These are phyloP conservation scores for Hippopotamyrus pictus DNA, from an alignment of 2,797 vertebrate species.

Conservation along the genomic window DNA sequence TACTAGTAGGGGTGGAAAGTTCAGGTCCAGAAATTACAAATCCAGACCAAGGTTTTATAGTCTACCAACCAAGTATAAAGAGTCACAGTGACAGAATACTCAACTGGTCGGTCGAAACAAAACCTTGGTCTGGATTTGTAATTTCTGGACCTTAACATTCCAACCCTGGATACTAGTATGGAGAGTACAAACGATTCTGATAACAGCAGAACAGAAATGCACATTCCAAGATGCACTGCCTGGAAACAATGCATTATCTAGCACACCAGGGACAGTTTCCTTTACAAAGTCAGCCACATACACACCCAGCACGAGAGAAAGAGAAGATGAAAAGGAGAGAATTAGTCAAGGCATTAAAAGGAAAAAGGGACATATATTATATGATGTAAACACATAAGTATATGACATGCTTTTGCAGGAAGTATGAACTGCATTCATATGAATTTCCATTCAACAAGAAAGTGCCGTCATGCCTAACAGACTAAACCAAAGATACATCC, in stretches of 20 bases:
- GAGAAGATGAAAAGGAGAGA: background rate
- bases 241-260: background rate
- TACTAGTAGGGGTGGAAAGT: background rate
- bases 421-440: background rate
- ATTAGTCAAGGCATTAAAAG: background rate
- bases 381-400: background rate
- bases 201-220: background rate
- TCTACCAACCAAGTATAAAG: too few relatives aligned
- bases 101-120: too few relatives aligned
- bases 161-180: background rate
- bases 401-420: background rate
- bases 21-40: too few relatives aligned
- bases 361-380: background rate
- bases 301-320: background rate
- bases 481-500: too few relatives aligned
- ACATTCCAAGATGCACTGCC: background rate
- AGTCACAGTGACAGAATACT: too few relatives aligned
- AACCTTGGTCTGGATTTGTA: too few relatives aligned
- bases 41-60: too few relatives aligned
- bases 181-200: background rate
- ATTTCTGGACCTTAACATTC: too few relatives aligned
- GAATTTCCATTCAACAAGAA: background rate
- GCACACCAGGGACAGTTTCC: background rate
- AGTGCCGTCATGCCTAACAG: background rate
- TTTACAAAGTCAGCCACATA: background rate